phyloP scores from a whole-genome alignment of 2,888 invertebrate genomes.

The Alloscopus bannaensis region DNA sequence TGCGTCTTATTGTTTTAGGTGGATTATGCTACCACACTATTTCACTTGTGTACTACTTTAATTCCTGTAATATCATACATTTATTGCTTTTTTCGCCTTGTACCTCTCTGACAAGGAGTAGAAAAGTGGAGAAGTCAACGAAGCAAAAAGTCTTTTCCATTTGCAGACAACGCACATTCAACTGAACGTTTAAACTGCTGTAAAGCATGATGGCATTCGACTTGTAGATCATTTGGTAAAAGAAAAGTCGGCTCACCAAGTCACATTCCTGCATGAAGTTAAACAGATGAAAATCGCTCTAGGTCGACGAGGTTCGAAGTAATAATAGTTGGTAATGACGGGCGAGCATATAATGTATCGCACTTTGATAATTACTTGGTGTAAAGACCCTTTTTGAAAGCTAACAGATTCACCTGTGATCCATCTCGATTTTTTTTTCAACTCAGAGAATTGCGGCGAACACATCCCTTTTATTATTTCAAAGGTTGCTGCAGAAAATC shows the following conservation, averaged over 20 bases:
- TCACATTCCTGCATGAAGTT: conserved; percentile 57
- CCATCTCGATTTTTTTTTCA: too few relatives aligned
- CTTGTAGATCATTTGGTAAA: conserved; percentile 48
- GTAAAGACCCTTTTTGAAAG: conserved; percentile 23
- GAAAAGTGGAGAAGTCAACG: neutral
- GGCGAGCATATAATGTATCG: conserved; percentile 44
- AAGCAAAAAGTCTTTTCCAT: too few relatives aligned
- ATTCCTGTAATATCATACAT: conserved; percentile 41
- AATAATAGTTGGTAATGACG: conserved; percentile 37
- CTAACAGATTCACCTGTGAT: conserved; percentile 42
- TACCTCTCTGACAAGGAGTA: neutral
- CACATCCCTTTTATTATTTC: too few relatives aligned
- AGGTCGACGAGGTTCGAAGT: conserved; percentile 50
- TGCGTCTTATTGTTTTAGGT: conserved; percentile 47
- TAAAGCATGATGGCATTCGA: conserved; percentile 46
- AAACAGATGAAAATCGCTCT: conserved; percentile 53
- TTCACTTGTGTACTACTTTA: conserved; percentile 25
- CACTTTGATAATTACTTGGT: conserved; percentile 53
- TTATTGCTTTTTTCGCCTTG: conserved; percentile 35
- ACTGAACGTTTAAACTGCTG: too few relatives aligned
- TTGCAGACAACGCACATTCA: too few relatives aligned
- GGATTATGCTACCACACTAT: conserved; percentile 26
- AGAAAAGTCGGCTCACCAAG: conserved; percentile 13
- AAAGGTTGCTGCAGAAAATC: too few relatives aligned
- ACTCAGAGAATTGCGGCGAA: too few relatives aligned